These are phyloP conservation scores for Noctuana brunneofusca DNA, from an alignment of 2,888 invertebrate species.

Conservation along the genomic window DNA sequence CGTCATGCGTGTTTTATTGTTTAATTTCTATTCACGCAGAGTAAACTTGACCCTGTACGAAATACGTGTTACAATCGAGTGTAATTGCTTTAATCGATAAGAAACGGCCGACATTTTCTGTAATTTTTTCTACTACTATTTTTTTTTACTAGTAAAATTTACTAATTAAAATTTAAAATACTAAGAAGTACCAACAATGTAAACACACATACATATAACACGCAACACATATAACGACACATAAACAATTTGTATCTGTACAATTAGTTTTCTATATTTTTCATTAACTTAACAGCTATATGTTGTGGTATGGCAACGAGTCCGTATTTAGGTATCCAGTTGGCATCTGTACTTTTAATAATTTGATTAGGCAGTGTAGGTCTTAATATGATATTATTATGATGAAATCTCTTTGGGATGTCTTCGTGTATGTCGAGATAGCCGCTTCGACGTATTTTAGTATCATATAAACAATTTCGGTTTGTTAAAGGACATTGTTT, in stretches of 20 bases:
- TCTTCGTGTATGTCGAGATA: constrained; percentile 1
- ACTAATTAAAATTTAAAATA: no score
- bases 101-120: no score
- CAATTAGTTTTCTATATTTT: neutral
- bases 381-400: constrained; percentile 34
- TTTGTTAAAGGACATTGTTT: constrained; percentile 1
- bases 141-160: no score
- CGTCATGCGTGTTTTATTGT: no score
- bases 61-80: no score
- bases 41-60: no score
- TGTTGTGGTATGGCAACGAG: constrained; percentile 23
- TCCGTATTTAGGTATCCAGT: constrained; percentile 17
- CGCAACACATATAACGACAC: no score
- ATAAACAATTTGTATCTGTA: neutral
- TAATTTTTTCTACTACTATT: no score
- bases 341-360: neutral
- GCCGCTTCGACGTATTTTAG: neutral
- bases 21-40: no score
- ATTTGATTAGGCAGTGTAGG: constrained; percentile 29
- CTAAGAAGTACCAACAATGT: no score
- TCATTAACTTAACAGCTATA: constrained; percentile 7
- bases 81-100: no score
- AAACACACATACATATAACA: no score
- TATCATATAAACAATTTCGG: constrained; percentile 14
- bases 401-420: constrained; percentile 33